phyloP scores from a whole-genome alignment of 2,888 invertebrate species.

The Temnothorax unifasciatus region DNA sequence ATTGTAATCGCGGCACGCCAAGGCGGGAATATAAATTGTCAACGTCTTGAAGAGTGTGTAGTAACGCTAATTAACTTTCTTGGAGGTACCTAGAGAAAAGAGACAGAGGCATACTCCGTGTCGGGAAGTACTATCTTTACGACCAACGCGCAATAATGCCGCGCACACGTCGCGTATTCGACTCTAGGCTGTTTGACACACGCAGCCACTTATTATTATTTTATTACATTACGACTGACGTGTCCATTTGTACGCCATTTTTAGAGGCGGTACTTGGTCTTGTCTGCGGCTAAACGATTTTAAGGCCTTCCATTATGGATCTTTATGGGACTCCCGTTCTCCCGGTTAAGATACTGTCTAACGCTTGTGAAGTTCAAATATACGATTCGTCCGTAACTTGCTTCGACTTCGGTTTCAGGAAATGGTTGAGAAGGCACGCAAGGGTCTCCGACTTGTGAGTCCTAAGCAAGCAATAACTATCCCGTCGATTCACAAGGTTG shows the following conservation, averaged over 20 bases:
- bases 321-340: constrained; percentile 64
- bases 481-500: constrained; percentile 50
- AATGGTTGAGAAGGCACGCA: constrained; percentile 31
- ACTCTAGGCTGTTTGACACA: constrained; percentile 27
- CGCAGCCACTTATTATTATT: constrained; percentile 65
- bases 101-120: background rate
- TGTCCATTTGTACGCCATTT: constrained; percentile 50
- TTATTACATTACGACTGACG: constrained; percentile 59
- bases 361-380: constrained; percentile 55
- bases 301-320: constrained; percentile 65
- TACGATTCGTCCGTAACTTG: constrained; percentile 59
- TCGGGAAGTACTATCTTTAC: constrained; percentile 18
- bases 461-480: constrained; percentile 73
- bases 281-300: constrained; percentile 64
- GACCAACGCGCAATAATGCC: background rate
- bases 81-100: background rate
- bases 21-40: background rate
- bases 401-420: constrained; percentile 63
- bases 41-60: background rate
- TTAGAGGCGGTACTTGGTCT: constrained; percentile 58
- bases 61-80: constrained; percentile 8
- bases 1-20: background rate
- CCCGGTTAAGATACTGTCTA: constrained; percentile 62
- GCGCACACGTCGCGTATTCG: constrained; percentile 23
- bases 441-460: constrained; percentile 5